Conservation (phyloP, 2,888 invertebrate genomes). For the Brassicogethes aeneus region DNA sequence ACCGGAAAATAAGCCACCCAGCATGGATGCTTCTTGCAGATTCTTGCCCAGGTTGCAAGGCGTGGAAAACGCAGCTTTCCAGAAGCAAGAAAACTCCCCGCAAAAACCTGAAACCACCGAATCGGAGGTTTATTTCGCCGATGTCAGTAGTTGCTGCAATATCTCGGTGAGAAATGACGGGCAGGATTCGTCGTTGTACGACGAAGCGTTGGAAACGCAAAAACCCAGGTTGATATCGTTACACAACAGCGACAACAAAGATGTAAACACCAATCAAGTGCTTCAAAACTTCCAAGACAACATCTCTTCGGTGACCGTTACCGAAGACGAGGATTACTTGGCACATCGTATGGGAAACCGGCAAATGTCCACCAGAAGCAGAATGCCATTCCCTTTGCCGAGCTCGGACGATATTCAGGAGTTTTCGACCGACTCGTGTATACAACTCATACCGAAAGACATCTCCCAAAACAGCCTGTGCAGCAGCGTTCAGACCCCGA, state of each 20-base stretch:
- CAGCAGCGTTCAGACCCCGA: constrained; percentile 38
- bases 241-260: constrained; percentile 40
- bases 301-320: constrained; percentile 26
- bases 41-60: constrained; percentile 51
- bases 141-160: constrained; percentile 77
- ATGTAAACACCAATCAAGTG: constrained; percentile 23
- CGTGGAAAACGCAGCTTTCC: constrained; percentile 69
- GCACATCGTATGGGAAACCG: constrained; percentile 48
- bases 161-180: constrained; percentile 53
- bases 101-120: constrained; percentile 55
- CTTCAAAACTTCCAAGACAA: constrained; percentile 32
- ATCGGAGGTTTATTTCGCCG: constrained; percentile 79
- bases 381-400: constrained; percentile 47
- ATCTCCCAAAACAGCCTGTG: constrained; percentile 36
- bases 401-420: constrained; percentile 34
- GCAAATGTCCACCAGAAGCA: constrained; percentile 50
- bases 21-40: constrained; percentile 29
- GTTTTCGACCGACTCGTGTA: constrained; percentile 24
- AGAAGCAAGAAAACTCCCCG: constrained; percentile 54
- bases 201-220: constrained; percentile 44
- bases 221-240: constrained; percentile 33
- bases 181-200: constrained; percentile 50
- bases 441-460: constrained; percentile 32
- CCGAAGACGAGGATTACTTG: constrained; percentile 49
- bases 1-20: constrained; percentile 21